These are phyloP conservation scores for Mobula birostris DNA, from an alignment of 2,113 vertebrate species.

Conservation along the genomic window DNA sequence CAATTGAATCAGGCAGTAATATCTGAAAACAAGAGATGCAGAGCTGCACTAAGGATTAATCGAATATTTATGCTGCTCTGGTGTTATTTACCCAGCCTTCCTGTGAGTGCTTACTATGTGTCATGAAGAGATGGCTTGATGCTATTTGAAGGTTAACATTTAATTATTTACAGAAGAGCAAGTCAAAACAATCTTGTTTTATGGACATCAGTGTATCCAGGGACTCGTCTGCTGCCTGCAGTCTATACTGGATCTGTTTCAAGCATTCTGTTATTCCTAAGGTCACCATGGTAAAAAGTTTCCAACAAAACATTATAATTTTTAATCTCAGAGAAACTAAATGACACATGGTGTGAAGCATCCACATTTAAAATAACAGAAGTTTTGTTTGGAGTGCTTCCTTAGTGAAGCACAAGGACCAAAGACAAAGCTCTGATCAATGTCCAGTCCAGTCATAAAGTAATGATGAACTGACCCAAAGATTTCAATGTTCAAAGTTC, in stretches of 20 bases:
- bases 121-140: background rate
- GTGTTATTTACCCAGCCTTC: constrained; percentile 9
- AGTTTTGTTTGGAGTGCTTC: background rate
- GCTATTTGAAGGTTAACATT: constrained; percentile 22
- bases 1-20: background rate
- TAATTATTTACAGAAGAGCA: constrained; percentile 2
- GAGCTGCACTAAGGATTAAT: background rate
- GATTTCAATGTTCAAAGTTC: too few relatives aligned
- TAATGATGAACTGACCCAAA: background rate
- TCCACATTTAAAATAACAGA: background rate
- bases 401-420: background rate
- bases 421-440: background rate
- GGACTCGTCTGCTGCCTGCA: background rate
- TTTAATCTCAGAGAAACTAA: background rate
- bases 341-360: background rate
- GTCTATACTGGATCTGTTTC: background rate
- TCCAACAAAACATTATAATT: background rate
- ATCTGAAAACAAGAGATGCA: background rate
- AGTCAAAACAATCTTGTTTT: background rate
- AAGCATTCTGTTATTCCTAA: background rate
- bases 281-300: background rate
- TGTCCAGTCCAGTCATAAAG: background rate
- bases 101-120: background rate
- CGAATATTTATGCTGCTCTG: background rate
- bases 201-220: background rate